phyloP scores from a whole-genome alignment of 2,888 invertebrate species.

The Melieria crassipennis region DNA sequence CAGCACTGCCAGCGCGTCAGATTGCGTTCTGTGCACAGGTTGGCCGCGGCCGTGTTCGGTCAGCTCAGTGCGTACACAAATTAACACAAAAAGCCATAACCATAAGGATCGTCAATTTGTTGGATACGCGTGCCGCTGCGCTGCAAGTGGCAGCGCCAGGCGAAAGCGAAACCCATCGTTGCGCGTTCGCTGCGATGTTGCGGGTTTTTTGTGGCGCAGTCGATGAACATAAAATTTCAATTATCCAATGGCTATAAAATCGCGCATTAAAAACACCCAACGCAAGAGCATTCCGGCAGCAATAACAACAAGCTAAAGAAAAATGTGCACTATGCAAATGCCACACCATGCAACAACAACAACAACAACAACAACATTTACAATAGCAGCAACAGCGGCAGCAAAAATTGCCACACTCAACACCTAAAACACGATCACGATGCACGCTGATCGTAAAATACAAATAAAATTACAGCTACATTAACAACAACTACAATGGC shows the following conservation, averaged over 20 bases:
- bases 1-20: too few species aligned
- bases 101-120: too few species aligned
- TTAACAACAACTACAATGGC: slow-evolving; percentile 1
- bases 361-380: slow-evolving; percentile 20
- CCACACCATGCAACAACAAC: slow-evolving; percentile 37
- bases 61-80: too few species aligned
- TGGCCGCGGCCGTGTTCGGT: too few species aligned
- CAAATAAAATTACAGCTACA: neutral
- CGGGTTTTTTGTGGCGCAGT: slow-evolving; percentile 31
- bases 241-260: slow-evolving; percentile 53
- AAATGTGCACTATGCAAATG: slow-evolving; percentile 10
- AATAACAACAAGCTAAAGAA: slow-evolving; percentile 6
- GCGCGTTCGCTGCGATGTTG: neutral
- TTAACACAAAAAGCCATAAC: too few species aligned
- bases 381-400: slow-evolving; percentile 17
- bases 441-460: too few species aligned
- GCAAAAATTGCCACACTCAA: neutral
- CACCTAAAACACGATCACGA: too few species aligned
- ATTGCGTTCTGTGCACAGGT: too few species aligned
- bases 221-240: slow-evolving; percentile 59
- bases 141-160: too few species aligned
- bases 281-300: slow-evolving; percentile 37
- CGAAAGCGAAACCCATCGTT: too few species aligned
- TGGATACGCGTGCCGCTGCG: too few species aligned
- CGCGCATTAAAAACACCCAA: slow-evolving; percentile 1